Evolutionary conservation across 2,797 vertebrate genomes (phyloP), one percentile per base, ranked within the genome.

Genomic region (Premnoplex brunnescens): DNA sequence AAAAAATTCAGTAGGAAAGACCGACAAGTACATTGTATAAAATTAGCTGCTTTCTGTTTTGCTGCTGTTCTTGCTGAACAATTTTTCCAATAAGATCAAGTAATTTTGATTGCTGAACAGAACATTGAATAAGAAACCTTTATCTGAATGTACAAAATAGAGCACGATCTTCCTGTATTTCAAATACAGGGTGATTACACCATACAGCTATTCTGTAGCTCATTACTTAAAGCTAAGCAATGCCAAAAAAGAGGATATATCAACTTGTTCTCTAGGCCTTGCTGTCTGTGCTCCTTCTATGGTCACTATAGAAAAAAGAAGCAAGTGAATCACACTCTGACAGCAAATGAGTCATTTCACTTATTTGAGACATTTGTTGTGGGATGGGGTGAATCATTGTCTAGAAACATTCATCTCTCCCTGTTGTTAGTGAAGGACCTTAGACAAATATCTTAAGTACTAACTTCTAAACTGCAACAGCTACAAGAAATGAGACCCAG

Each of bases 291-390:
- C 52, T 95, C 82, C 91, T 94, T 94, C 88, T 91, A 88, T n/a
- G 83, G 93, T 90, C 79, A 86, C 28, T 56, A 48, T 0, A 92
- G 78, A 85, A 77, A 37, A 84, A 84, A 66, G 83, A 44, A 75
- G 58, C 71, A 83, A 71, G 22, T 1, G 3, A 84, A 36, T 46
- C 69, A 92, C 73, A 89, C 49, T 34, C 54, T 63, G 79, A 80
- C 81, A 89, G 75, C 72, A 80, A 80, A 85, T 96, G 85, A 95
- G 48, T 92, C 67, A 89, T 67, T 95, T 96, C 41, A 91, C 78
- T 54, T 82, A 62, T 82, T 63, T 89, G 67, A 91, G 85, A 36
- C 64, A 64, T 82, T 88, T 85, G 69, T 91, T 91, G 67, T 48
- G 49, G 67, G 59, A 74, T 73, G 56, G 67, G 37, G 62, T 94